Percentiles rank a stretch among this genome's conserved stretches.
Conservation (phyloP, 2,888 invertebrate species). For the Scrobipalpa costella region DNA sequence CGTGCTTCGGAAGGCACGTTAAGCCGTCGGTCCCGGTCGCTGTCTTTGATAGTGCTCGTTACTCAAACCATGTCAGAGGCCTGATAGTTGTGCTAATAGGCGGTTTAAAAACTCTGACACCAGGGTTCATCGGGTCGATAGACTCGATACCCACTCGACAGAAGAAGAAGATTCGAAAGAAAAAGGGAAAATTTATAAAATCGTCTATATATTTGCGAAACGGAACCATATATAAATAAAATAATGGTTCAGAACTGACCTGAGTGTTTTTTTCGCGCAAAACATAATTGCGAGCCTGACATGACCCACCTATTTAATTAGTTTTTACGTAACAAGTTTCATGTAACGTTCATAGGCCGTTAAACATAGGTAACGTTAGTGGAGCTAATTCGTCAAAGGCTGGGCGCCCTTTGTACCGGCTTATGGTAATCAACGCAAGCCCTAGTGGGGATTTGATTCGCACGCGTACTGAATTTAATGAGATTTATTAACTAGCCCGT, state of each 20-base stretch:
- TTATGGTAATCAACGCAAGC: conserved; percentile 74
- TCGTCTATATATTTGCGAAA: too few relatives aligned
- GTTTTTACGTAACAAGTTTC: conserved; percentile 18
- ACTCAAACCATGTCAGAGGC: too few relatives aligned
- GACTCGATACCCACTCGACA: too few relatives aligned
- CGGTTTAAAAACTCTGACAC: too few relatives aligned
- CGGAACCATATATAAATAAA: not conserved
- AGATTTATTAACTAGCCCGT: conserved; percentile 37
- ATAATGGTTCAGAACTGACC: not conserved
- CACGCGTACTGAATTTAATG: conserved; percentile 55
- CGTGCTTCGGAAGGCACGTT: too few relatives aligned
- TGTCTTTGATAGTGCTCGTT: too few relatives aligned
- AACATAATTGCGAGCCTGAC: not conserved
- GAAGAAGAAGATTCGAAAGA: too few relatives aligned
- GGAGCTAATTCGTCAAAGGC: conserved; percentile 78
- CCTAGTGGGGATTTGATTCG: conserved; percentile 45
- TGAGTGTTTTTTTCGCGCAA: not conserved
- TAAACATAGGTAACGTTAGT: conserved; percentile 59
- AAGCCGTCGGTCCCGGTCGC: too few relatives aligned
- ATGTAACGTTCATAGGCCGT: conserved; percentile 34
- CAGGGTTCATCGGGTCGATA: too few relatives aligned
- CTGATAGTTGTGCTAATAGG: too few relatives aligned
- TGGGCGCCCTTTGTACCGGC: conserved; percentile 70
- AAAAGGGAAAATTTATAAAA: too few relatives aligned
- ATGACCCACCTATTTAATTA: conserved; percentile 3